Evolutionary conservation across 1,140 invertebrate species (phyloP), one percentile per base, ranked within the genome.

Genomic region (Papilio polyxenes): DNA sequence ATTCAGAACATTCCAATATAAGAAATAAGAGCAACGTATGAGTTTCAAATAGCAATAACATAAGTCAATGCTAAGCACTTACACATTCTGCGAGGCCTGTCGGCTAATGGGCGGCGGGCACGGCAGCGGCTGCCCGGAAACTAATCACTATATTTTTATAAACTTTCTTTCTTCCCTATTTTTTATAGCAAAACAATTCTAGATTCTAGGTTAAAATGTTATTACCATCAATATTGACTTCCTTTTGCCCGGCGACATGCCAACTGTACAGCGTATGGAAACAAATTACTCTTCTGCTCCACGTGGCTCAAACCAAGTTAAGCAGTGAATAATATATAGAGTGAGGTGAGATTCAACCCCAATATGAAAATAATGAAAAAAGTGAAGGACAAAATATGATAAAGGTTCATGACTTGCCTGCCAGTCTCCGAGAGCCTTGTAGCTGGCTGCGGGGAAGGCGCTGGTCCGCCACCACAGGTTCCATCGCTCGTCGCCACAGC

Each of bases 401-500:
- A 31, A 31, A 31, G 23, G 23, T 31, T 2, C 23, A 31, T 31
- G 56, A n/a, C n/a, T 59, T 59, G 17, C 96, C 96, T 98, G 97
- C 96, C 96, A 97, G 83, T 96, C 95, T 48, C 96, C 95, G 56
- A 98, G 94, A 59, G 95, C 94, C 86, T 96, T 96, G 85, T 97
- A 96, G 89, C 97, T 96, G 15, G 95, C 95, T 20, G 95, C 92
- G 0, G 97, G 95, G 87, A 98, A 97, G 10, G 97, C 96, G 11
- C 96, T 96, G 5, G 96, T 96, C 90, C 95, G 95, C 97, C 97
- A 98, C 97, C 97, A 98, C 2, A 98, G 94, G 90, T 98, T 98
- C 97, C 97, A 98, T 81, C 96, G 95, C 82, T 97, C 96, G 95
- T 93, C 75, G 82, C 75, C 87, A 82, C 87, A 89, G 0, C 89